phyloP scores from a whole-genome alignment of 2,113 vertebrate species.

The Colossoma macropomum region DNA sequence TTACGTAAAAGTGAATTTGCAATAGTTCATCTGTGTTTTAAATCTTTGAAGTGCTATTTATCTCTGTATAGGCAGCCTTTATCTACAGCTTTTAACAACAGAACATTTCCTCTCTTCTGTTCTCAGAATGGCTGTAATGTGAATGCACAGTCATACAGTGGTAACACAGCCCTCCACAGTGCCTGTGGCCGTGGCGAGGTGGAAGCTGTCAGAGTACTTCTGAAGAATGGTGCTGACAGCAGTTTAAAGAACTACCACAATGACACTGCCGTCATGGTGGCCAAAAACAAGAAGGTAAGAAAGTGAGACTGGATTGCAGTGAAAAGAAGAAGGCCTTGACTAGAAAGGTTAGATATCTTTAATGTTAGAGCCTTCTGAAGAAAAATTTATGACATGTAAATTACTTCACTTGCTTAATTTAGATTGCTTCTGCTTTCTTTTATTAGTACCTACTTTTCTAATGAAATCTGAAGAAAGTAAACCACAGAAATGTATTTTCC shows the following conservation, averaged over 20 bases:
- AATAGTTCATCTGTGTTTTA: neutral
- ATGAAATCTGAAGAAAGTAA: neutral
- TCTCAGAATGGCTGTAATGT: conserved; percentile 85
- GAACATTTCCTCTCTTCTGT: neutral
- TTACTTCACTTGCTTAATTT: neutral
- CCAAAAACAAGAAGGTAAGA: conserved; percentile 85
- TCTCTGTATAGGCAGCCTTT: too few species aligned
- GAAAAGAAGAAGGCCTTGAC: neutral
- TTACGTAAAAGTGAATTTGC: too few species aligned
- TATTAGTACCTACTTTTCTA: neutral
- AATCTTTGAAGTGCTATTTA: neutral
- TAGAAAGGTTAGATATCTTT: neutral
- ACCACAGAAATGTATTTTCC: neutral
- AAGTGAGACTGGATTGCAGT: neutral
- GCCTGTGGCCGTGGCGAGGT: conserved; percentile 86
- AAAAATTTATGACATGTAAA: neutral
- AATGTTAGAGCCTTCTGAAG: neutral
- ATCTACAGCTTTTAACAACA: neutral
- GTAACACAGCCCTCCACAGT: conserved; percentile 87
- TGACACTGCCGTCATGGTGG: conserved; percentile 88
- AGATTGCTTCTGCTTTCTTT: too few species aligned
- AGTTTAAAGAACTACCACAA: conserved; percentile 92
- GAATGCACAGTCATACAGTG: conserved; percentile 87
- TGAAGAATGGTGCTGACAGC: conserved; percentile 86
- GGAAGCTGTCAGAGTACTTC: conserved; percentile 80